phyloP scores from a whole-genome alignment of 1,140 invertebrate genomes.

The Charaxes varanes region DNA sequence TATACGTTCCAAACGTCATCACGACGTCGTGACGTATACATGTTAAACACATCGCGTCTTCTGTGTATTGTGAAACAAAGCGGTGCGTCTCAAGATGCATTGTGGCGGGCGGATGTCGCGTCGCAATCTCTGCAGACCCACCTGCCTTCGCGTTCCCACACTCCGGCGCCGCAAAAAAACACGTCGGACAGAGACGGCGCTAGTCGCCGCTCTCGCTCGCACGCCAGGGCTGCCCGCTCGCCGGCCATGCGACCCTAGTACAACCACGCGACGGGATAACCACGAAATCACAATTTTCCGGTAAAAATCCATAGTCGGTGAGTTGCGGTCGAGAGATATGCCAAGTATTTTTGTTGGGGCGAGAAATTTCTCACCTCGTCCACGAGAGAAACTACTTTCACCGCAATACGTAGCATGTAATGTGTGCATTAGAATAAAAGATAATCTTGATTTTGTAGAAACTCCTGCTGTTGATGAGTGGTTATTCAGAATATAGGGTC shows the following conservation, averaged over 20 bases:
- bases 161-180: constrained; percentile 72
- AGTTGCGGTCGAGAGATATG: constrained; percentile 35
- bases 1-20: constrained; percentile 54
- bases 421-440: too few species aligned
- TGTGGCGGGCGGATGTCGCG: constrained; percentile 70
- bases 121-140: constrained; percentile 70
- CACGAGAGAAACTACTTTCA: constrained; percentile 14
- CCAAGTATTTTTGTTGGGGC: constrained; percentile 22
- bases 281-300: constrained; percentile 60
- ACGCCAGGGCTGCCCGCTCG: constrained; percentile 40
- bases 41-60: constrained; percentile 56
- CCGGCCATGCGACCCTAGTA: constrained; percentile 25
- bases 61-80: constrained; percentile 69
- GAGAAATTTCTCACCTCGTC: constrained; percentile 20
- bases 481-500: too few species aligned
- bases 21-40: constrained; percentile 50
- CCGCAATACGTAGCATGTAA: too few species aligned
- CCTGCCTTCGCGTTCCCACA: constrained; percentile 72
- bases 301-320: constrained; percentile 45
- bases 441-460: too few species aligned
- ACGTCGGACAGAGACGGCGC: constrained; percentile 42
- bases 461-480: too few species aligned
- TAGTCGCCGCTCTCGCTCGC: constrained; percentile 38
- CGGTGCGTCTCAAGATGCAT: constrained; percentile 62
- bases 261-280: constrained; percentile 39